Conservation (phyloP, 1,140 invertebrate genomes). For the Drosophila equinoxialis region DNA sequence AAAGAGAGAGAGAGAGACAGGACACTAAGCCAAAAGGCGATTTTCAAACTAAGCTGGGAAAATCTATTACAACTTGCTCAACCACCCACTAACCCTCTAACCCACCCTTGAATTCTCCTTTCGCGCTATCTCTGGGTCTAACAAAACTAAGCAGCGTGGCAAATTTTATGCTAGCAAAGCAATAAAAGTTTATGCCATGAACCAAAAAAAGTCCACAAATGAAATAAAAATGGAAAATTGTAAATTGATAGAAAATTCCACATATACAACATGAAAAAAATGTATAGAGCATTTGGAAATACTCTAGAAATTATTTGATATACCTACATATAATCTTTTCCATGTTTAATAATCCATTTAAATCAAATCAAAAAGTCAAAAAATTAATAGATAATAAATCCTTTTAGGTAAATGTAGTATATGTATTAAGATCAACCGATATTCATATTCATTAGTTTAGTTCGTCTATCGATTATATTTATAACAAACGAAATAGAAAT, state of each 20-base stretch:
- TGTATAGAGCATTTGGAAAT: slow-evolving; percentile 25
- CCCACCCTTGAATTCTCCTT: background rate
- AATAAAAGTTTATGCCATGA: slow-evolving; percentile 62
- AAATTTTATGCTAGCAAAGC: slow-evolving; percentile 68
- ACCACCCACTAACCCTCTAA: background rate
- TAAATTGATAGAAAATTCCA: slow-evolving; percentile 25
- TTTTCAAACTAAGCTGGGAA: slow-evolving; percentile 60
- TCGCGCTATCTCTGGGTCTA: background rate
- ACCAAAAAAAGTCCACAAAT: slow-evolving; percentile 12
- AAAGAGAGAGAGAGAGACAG: background rate
- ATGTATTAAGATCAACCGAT: too few relatives aligned
- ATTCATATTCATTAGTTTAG: too few relatives aligned
- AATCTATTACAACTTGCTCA: slow-evolving; percentile 55
- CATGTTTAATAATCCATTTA: too few relatives aligned
- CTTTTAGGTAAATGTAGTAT: too few relatives aligned
- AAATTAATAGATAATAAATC: too few relatives aligned
- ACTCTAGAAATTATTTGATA: too few relatives aligned
- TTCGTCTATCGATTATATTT: too few relatives aligned
- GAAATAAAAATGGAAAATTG: slow-evolving; percentile 2
- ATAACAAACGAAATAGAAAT: too few relatives aligned
- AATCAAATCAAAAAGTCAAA: too few relatives aligned
- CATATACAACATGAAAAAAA: background rate
- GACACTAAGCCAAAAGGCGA: slow-evolving; percentile 37
- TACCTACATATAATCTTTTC: too few relatives aligned
- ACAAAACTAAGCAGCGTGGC: slow-evolving; percentile 59